Evolutionary conservation across 2,113 vertebrate species (phyloP).

Genomic region (Heptranchias perlo): DNA sequence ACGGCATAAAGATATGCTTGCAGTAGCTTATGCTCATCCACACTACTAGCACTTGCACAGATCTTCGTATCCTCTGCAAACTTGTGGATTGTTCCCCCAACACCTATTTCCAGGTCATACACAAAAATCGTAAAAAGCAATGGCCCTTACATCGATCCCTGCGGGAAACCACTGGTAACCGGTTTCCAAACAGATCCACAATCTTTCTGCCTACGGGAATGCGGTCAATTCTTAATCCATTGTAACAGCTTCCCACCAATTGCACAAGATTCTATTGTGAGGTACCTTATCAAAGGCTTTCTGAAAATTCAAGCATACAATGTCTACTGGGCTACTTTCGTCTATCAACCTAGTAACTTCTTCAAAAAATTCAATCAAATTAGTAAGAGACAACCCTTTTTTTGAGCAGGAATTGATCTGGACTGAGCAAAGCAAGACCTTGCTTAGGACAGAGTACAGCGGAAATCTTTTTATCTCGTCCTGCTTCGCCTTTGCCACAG

Average conservation of each 20-base stretch:
- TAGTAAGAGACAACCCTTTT: not conserved
- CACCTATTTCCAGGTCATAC: not conserved
- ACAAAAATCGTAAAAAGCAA: not conserved
- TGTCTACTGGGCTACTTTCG: no score
- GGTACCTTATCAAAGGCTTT: not conserved
- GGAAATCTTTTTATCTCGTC: not conserved
- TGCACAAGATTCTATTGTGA: not conserved
- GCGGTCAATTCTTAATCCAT: not conserved
- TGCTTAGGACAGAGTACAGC: not conserved
- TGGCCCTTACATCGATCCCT: not conserved
- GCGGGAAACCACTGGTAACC: not conserved
- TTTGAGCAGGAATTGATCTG: not conserved
- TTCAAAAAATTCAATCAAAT: no score
- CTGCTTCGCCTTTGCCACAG: not conserved
- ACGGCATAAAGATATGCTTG: no score
- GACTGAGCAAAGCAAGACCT: not conserved
- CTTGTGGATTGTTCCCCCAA: not conserved
- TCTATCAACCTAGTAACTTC: not conserved
- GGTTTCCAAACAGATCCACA: not conserved
- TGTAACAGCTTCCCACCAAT: not conserved
- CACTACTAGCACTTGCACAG: no score
- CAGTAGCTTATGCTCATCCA: no score
- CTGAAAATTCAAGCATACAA: not conserved
- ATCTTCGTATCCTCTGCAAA: not conserved
- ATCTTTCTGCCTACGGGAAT: not conserved